phyloP scores from a whole-genome alignment of 1,140 invertebrate species.

The Apis laboriosa region DNA sequence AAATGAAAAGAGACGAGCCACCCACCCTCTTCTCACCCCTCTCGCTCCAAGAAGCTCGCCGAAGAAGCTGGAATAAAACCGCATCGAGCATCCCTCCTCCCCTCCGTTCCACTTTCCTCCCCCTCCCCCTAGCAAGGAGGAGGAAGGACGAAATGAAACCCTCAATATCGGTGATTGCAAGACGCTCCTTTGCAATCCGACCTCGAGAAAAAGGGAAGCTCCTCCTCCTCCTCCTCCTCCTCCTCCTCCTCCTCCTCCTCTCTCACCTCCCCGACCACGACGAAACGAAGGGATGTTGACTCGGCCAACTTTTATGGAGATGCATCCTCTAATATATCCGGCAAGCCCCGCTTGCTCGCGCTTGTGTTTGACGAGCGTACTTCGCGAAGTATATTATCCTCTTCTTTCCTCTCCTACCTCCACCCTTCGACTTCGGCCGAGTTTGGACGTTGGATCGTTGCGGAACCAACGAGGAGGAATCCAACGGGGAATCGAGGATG shows the following conservation, averaged over 20 bases:
- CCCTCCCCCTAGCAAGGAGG: too few species aligned
- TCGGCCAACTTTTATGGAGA: slow-evolving; percentile 81
- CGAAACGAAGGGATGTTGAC: slow-evolving; percentile 75
- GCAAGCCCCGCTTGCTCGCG: slow-evolving; percentile 76
- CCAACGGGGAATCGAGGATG: slow-evolving; percentile 69
- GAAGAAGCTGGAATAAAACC: too few species aligned
- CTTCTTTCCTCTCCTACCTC: slow-evolving; percentile 40
- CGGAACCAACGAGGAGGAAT: background rate
- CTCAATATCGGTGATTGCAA: slow-evolving; percentile 82
- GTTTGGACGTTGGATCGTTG: slow-evolving; percentile 14
- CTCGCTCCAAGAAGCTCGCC: too few species aligned
- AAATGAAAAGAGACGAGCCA: too few species aligned
- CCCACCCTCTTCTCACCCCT: too few species aligned
- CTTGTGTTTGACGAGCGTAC: slow-evolving; percentile 81
- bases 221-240: background rate
- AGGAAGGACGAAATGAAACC: slow-evolving; percentile 78
- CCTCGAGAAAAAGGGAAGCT: slow-evolving; percentile 61
- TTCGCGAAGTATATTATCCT: slow-evolving; percentile 80
- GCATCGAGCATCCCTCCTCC: too few species aligned
- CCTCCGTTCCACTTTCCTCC: too few species aligned
- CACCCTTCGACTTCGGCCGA: background rate
- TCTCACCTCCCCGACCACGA: slow-evolving; percentile 5
- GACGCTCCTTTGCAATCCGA: slow-evolving; percentile 71
- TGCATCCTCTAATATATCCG: slow-evolving; percentile 81
- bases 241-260: background rate